Evolutionary conservation across 1,140 invertebrate species (phyloP).

Genomic region (Drosophila orena): DNA sequence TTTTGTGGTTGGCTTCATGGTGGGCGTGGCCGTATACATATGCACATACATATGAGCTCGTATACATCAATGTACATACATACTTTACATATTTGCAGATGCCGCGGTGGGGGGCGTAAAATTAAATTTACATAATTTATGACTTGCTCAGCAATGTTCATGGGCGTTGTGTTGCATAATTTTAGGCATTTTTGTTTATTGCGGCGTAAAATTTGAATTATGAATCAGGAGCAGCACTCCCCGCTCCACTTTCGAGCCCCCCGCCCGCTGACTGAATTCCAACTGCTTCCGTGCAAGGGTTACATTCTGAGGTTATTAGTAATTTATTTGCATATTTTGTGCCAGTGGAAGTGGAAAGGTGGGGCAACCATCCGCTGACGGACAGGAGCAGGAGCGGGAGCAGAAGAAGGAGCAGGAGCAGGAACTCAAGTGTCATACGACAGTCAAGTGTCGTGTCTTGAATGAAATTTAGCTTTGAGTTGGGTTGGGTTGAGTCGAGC

Average conservation of each 20-base stretch:
- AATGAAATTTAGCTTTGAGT: slow-evolving; percentile 73
- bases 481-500: slow-evolving; percentile 32
- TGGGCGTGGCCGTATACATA: slow-evolving; percentile 20
- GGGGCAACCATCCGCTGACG: slow-evolving; percentile 48
- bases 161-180: slow-evolving; percentile 79
- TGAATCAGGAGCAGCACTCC: slow-evolving; percentile 64
- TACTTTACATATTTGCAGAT: slow-evolving; percentile 17
- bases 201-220: slow-evolving; percentile 82
- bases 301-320: slow-evolving; percentile 80
- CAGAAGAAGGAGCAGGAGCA: slow-evolving; percentile 27
- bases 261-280: not conserved
- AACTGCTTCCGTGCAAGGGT: slow-evolving; percentile 69
- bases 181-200: slow-evolving; percentile 83
- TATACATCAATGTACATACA: slow-evolving; percentile 9
- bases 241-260: slow-evolving; percentile 9
- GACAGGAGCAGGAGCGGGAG: slow-evolving; percentile 43
- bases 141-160: slow-evolving; percentile 81
- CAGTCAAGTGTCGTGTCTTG: slow-evolving; percentile 78
- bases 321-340: slow-evolving; percentile 81
- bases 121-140: slow-evolving; percentile 84
- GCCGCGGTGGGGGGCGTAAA: slow-evolving; percentile 57
- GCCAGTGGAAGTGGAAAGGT: slow-evolving; percentile 9
- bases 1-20: slow-evolving; percentile 70
- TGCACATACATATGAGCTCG: slow-evolving; percentile 34
- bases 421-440: slow-evolving; percentile 67